Conservation (phyloP, 1,140 invertebrate species). For the Orussus abietinus region DNA sequence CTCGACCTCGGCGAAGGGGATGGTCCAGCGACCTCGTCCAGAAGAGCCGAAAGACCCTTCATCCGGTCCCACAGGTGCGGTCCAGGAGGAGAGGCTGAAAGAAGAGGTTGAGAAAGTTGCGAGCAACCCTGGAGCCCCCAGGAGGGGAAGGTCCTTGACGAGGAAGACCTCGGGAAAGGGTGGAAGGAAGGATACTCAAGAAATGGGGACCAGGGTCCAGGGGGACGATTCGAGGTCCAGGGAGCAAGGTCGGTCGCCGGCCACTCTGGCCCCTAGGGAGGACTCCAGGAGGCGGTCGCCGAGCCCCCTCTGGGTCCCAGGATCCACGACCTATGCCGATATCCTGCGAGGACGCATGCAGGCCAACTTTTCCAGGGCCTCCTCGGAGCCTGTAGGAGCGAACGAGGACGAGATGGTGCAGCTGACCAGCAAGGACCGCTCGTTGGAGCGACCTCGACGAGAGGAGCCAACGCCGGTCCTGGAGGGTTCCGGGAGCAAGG, state of each 20-base stretch:
- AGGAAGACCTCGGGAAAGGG: constrained; percentile 1
- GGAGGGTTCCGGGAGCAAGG: too few relatives aligned
- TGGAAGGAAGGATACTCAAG: constrained; percentile 3
- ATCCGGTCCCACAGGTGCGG: too few relatives aligned
- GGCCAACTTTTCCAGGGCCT: constrained; percentile 22
- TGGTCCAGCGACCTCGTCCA: too few relatives aligned
- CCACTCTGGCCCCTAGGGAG: constrained; percentile 28
- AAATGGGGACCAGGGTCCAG: not conserved
- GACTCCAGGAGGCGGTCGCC: constrained; percentile 55
- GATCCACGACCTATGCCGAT: constrained; percentile 72
- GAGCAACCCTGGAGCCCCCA: not conserved
- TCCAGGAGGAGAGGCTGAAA: too few relatives aligned
- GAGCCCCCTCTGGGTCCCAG: constrained; percentile 70
- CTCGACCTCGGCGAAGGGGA: too few relatives aligned
- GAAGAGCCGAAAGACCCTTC: too few relatives aligned
- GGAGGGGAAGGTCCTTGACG: constrained; percentile 8
- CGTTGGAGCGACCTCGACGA: too few relatives aligned
- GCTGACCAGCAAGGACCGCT: constrained; percentile 14
- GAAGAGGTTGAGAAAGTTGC: too few relatives aligned
- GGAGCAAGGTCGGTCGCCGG: not conserved
- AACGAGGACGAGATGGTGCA: constrained; percentile 29
- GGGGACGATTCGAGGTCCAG: not conserved
- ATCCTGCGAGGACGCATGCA: constrained; percentile 61
- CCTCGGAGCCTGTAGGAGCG: constrained; percentile 17
- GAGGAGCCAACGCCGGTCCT: too few relatives aligned